Base-by-base conservation (phyloP, 2,797 vertebrate species). In the Phataginus tetradactyla region DNA sequence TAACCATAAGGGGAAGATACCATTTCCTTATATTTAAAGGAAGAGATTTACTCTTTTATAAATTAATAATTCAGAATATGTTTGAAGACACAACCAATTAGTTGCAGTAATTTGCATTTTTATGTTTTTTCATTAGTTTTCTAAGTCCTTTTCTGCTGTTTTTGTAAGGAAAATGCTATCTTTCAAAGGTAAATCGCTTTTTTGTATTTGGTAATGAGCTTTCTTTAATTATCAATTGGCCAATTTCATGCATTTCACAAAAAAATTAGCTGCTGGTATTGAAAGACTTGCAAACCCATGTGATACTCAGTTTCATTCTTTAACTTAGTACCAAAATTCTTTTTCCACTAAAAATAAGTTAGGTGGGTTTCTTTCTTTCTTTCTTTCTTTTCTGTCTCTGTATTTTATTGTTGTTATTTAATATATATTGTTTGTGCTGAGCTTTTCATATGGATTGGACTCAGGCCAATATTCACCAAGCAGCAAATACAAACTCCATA, bases 31-130 rank as follows among this genome's bases (percentile, higher is more conserved):
- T 98, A 96, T 98, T 98, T 98, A 93, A 98, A 96, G 94, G 93
- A 94, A 97, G 85, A 98, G 95, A 98, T 98, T 98, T 98, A 97
- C 87, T 95, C 0, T 0, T 96, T 98, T 92, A 97, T 97, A 98
- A 98, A 98, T 98, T 98, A 98, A 98, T 98, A 98, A 98, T 98
- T 98, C 98, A 98, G 95, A 95, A 95, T 97, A 83, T 97, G 39
- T 98, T 98, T 98, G 97, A 98, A 98, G 95, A 97, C 92, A 97
- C 88, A 98, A 97, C 98, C 98, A 98, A 98, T 98, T 98, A 98
- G 96, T 96, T 98, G 89, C 95, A 97, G 97, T 97, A 97, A 98
- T 98, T 98, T 98, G 97, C 98, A 98, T 99, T 98, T 98, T 98
- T 98, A 98, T 98, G 90, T 61, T 90, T 93, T 97, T 98, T 98